These are phyloP conservation scores for Motacilla alba DNA, from an alignment of 2,113 vertebrate genomes.

Conservation along the genomic window DNA sequence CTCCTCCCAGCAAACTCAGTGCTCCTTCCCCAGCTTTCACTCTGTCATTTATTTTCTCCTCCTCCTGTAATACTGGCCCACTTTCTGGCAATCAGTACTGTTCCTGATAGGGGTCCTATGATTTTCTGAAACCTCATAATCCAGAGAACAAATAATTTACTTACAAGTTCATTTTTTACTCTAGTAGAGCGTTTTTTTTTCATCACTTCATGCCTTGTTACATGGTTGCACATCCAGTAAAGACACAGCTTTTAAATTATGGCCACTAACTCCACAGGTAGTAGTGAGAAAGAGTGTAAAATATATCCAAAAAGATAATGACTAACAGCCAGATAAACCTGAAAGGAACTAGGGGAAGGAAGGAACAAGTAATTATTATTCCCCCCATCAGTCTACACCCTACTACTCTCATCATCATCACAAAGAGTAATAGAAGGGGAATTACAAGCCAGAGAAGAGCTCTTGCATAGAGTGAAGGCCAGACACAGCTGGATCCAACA, in stretches of 20 bases:
- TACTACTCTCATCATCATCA: not conserved
- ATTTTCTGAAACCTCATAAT: not conserved
- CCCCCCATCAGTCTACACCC: not conserved
- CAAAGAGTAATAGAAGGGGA: accelerated
- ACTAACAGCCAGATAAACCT: not conserved
- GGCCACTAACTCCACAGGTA: not conserved
- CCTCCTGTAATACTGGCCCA: not conserved
- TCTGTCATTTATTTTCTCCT: not conserved
- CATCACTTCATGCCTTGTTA: not conserved
- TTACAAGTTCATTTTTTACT: not conserved
- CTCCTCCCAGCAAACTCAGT: not conserved
- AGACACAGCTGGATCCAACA: not conserved
- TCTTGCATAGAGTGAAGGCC: not conserved
- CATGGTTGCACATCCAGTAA: not conserved
- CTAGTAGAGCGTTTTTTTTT: not conserved
- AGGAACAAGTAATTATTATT: not conserved
- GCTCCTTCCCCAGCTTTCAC: not conserved
- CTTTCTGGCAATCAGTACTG: not conserved
- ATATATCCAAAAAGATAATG: not conserved
- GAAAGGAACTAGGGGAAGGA: not conserved
- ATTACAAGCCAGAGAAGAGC: not conserved
- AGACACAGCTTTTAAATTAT: not conserved
- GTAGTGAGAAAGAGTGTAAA: not conserved
- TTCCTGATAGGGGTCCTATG: not conserved
- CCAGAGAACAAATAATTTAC: not conserved